These are phyloP conservation scores for Anguilla anguilla DNA, from an alignment of 2,797 vertebrate genomes.

Conservation along the genomic window DNA sequence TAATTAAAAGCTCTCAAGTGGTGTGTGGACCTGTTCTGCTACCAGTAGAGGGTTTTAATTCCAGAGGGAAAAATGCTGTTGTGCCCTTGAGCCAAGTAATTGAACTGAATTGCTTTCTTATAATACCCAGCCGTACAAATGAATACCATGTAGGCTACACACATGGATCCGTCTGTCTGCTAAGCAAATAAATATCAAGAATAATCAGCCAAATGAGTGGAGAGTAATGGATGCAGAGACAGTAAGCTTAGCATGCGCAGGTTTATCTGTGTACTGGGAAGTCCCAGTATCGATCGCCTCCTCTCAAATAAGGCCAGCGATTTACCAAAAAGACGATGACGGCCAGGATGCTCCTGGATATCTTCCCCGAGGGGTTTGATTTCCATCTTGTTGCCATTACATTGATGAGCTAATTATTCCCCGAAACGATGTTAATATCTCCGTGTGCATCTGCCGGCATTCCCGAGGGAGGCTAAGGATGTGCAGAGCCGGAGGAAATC, in stretches of 20 bases:
- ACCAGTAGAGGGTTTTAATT: not conserved
- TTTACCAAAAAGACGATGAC: slow-evolving; percentile 56
- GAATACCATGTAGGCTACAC: not conserved
- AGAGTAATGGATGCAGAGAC: slow-evolving; percentile 32
- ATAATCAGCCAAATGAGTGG: not conserved
- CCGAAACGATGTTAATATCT: slow-evolving; percentile 21
- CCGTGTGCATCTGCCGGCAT: not conserved
- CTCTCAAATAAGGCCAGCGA: slow-evolving; percentile 61
- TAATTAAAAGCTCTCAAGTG: not conserved
- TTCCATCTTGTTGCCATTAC: slow-evolving; percentile 45
- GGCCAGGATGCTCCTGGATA: slow-evolving; percentile 42
- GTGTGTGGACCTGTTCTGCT: not conserved
- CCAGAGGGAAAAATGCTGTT: not conserved
- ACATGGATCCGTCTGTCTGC: not conserved
- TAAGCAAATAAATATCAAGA: slow-evolving; percentile 5
- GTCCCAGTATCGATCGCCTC: slow-evolving; percentile 55
- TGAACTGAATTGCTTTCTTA: not conserved
- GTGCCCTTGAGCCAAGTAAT: slow-evolving; percentile 1
- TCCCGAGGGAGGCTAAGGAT: not conserved
- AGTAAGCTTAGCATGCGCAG: slow-evolving; percentile 55
- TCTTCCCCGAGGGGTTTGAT: slow-evolving; percentile 45
- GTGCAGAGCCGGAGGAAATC: slow-evolving; percentile 14
- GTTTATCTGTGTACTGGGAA: slow-evolving; percentile 50
- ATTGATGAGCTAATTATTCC: slow-evolving; percentile 30
- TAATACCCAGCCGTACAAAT: not conserved